Evolutionary conservation across 2,113 vertebrate genomes (phyloP).

Genomic region (Pan troglodytes): NHGRI_mPanTro3-v2.1_pri NC_072407.2:58512001-58512500

Average conservation of each 20-base stretch:
- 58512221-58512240: neutral
- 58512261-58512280: neutral
- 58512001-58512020: neutral
- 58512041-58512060: neutral
- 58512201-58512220: neutral
- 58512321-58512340: neutral
- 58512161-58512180: neutral
- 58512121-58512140: neutral
- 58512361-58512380: rapidly evolving
- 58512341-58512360: neutral
- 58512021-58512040: neutral
- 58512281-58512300: neutral
- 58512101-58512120: neutral
- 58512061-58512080: neutral
- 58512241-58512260: neutral
- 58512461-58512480: neutral
- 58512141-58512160: neutral
- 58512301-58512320: neutral
- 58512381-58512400: too few species aligned
- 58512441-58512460: neutral
- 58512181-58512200: too few species aligned
- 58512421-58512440: neutral
- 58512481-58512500: neutral
- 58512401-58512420: neutral
- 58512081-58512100: neutral